These are phyloP conservation scores for Polydrusus cervinus DNA, from an alignment of 2,888 invertebrate genomes.

Conservation along the genomic window DNA sequence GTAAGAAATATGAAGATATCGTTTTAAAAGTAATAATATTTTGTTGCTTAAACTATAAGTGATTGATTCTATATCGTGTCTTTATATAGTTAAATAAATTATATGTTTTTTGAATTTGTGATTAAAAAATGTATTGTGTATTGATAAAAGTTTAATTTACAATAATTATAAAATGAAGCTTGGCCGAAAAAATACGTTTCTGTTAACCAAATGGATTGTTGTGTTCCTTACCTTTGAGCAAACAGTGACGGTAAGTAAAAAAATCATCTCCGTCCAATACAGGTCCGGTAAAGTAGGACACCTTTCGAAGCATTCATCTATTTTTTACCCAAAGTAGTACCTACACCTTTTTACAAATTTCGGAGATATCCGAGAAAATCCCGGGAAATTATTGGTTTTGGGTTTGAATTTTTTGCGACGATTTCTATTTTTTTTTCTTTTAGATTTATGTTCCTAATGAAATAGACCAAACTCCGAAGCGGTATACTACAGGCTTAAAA, in stretches of 20 bases:
- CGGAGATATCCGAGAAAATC: too few relatives aligned
- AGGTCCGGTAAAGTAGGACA: too few relatives aligned
- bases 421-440: conserved; percentile 16
- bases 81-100: not conserved
- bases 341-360: too few relatives aligned
- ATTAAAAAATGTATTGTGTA: conserved; percentile 13
- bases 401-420: too few relatives aligned
- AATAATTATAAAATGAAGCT: too few relatives aligned
- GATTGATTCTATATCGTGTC: not conserved
- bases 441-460: conserved; percentile 57
- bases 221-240: not conserved
- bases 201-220: not conserved
- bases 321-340: too few relatives aligned
- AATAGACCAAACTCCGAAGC: conserved; percentile 55
- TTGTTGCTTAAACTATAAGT: not conserved
- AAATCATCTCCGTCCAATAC: not conserved
- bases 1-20: conserved; percentile 24
- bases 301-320: too few relatives aligned
- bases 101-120: not conserved
- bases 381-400: too few relatives aligned
- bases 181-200: not conserved
- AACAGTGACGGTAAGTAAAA: conserved; percentile 12
- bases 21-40: not conserved
- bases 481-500: conserved; percentile 65
- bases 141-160: not conserved